Percentiles rank a stretch among this genome's conserved stretches.
Conservation (phyloP, 2,113 vertebrate species). For the Protobothrops flavoviridis region DNA sequence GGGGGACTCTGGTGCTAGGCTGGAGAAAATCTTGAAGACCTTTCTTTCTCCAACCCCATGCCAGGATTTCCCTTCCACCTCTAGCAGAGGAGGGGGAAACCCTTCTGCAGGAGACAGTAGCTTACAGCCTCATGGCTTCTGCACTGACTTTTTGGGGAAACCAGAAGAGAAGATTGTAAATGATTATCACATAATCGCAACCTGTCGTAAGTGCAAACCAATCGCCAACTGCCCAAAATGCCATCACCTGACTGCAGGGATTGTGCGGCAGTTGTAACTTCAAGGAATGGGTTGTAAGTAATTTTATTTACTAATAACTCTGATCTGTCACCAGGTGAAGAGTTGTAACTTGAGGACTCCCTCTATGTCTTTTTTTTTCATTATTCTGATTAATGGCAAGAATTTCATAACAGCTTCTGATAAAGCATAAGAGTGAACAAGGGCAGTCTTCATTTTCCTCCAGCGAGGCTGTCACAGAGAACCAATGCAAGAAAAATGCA, state of each 20-base stretch:
- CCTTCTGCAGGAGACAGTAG: not conserved
- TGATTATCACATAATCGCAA: not conserved
- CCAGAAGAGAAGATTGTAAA: not conserved
- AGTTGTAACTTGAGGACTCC: conserved; percentile 2
- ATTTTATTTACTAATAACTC: not conserved
- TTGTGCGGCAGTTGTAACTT: not conserved
- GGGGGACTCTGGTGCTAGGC: not conserved
- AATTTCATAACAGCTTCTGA: conserved; percentile 22
- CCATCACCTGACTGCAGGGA: not conserved
- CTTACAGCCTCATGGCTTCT: no score
- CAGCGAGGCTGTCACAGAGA: conserved; percentile 7
- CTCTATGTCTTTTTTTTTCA: conserved; percentile 12
- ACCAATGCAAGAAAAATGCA: not conserved
- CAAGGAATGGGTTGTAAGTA: not conserved
- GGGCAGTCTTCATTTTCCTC: conserved; percentile 39
- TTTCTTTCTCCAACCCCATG: not conserved
- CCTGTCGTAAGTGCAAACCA: not conserved
- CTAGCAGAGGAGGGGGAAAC: not conserved
- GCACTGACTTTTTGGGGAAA: not conserved
- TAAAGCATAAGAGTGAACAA: conserved; percentile 24
- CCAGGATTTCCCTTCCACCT: not conserved
- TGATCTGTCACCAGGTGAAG: not conserved
- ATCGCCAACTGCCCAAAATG: not conserved
- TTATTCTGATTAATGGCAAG: conserved; percentile 34
- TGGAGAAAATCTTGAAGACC: not conserved